phyloP scores from a whole-genome alignment of 2,888 invertebrate species.

The Ormyrus labotus region DNA sequence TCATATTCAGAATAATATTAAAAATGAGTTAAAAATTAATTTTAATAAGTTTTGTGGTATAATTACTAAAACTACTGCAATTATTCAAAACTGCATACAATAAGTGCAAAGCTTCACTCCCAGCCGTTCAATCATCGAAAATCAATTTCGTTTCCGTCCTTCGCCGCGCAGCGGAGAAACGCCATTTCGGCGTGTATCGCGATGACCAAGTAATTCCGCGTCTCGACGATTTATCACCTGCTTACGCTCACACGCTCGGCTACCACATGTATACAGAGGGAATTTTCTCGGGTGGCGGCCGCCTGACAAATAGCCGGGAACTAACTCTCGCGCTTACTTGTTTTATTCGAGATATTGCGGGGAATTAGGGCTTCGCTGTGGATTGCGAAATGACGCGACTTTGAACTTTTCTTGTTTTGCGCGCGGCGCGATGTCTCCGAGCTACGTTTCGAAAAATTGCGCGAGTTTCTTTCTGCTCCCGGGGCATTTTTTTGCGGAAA shows the following conservation, averaged over 20 bases:
- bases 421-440: too few species aligned
- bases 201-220: slow-evolving; percentile 27
- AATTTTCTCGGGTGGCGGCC: slow-evolving; percentile 3
- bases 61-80: too few species aligned
- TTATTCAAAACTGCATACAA: too few species aligned
- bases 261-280: neutral
- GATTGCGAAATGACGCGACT: slow-evolving; percentile 4
- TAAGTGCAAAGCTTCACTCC: too few species aligned
- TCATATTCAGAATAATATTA: too few species aligned
- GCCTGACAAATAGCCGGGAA: slow-evolving; percentile 35
- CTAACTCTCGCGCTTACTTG: slow-evolving; percentile 24
- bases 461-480: neutral
- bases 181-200: slow-evolving; percentile 8
- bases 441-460: neutral
- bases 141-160: too few species aligned
- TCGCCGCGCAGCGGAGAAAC: neutral
- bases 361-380: slow-evolving; percentile 13
- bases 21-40: too few species aligned
- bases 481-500: neutral
- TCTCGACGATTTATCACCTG: slow-evolving; percentile 18
- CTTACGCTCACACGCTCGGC: neutral
- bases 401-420: slow-evolving; percentile 7
- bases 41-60: too few species aligned
- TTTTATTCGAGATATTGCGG: slow-evolving; percentile 22
- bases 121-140: too few species aligned